These are phyloP conservation scores for Taxidea taxus DNA, from an alignment of 2,113 vertebrate species.

Conservation along the genomic window DNA sequence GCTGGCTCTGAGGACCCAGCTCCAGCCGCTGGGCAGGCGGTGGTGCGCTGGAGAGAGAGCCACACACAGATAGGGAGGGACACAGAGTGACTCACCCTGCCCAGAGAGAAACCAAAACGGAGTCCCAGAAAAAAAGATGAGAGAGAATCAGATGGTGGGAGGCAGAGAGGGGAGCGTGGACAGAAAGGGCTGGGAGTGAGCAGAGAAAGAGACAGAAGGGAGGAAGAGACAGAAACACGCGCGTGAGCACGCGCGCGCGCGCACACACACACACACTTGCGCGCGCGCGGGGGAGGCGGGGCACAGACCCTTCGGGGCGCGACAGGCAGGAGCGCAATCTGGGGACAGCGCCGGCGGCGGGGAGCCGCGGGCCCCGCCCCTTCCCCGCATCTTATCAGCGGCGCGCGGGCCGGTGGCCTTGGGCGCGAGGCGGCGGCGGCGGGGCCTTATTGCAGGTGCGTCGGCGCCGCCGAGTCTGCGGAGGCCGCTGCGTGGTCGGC, in stretches of 20 bases:
- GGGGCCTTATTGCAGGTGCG: slow-evolving; percentile 74
- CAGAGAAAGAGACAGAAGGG: not conserved
- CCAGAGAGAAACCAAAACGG: not conserved
- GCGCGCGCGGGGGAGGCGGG: not conserved
- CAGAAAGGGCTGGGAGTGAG: not conserved
- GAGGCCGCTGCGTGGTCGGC: slow-evolving; percentile 26
- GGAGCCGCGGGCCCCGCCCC: not conserved
- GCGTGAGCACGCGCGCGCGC: accelerated
- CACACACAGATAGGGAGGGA: not conserved
- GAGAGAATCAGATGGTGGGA: slow-evolving; percentile 50
- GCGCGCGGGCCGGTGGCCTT: slow-evolving; percentile 35
- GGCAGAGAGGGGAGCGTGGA: not conserved
- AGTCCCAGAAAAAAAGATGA: not conserved
- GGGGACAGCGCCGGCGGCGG: not conserved
- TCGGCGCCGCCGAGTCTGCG: slow-evolving; percentile 84
- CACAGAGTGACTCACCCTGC: not conserved
- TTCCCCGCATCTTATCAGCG: slow-evolving; percentile 43
- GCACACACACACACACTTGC: not conserved
- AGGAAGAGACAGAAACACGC: not conserved
- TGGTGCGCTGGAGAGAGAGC: not conserved
- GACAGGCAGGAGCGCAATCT: not conserved
- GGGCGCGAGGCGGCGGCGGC: slow-evolving; percentile 58
- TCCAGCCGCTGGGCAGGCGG: not conserved
- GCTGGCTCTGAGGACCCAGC: not conserved
- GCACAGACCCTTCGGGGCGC: not conserved